Evolutionary conservation across 2,113 vertebrate species (phyloP).

Genomic region (Grallaria varia): DNA sequence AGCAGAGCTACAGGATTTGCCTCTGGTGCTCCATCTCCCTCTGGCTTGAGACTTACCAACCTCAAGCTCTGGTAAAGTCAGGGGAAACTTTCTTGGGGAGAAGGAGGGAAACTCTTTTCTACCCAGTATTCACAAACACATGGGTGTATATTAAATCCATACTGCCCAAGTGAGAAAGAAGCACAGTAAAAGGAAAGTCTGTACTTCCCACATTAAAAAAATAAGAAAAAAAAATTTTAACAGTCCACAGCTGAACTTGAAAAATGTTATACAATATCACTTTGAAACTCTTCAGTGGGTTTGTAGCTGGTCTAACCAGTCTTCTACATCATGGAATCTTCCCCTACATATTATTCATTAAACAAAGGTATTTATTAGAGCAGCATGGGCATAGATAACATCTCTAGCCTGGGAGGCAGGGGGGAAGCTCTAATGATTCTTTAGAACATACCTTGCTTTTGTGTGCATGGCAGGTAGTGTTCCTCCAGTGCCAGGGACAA

Average conservation of each 20-base stretch:
- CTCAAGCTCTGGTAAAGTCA: neutral
- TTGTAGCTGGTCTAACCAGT: slow-evolving; percentile 20
- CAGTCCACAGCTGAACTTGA: neutral
- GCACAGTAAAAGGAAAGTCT: neutral
- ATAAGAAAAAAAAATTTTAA: neutral
- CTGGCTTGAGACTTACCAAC: neutral
- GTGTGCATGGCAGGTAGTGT: neutral
- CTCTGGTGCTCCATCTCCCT: neutral
- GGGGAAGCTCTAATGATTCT: neutral
- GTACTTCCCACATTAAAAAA: neutral
- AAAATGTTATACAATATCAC: neutral
- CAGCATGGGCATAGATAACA: neutral
- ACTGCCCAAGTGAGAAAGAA: neutral
- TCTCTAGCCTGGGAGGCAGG: neutral
- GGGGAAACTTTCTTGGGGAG: neutral
- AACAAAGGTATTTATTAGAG: slow-evolving; percentile 9
- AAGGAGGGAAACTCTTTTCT: neutral
- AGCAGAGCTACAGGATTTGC: neutral
- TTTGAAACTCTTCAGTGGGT: neutral
- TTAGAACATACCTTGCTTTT: neutral
- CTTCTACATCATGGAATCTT: neutral
- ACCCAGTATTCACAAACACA: neutral
- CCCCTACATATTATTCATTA: neutral
- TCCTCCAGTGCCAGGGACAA: neutral
- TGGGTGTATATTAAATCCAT: neutral